A percentile compares a stretch with the other conserved stretches of the same genome.
Conservation (phyloP, 2,113 vertebrate genomes). For the Brachypteracias leptosomus region DNA sequence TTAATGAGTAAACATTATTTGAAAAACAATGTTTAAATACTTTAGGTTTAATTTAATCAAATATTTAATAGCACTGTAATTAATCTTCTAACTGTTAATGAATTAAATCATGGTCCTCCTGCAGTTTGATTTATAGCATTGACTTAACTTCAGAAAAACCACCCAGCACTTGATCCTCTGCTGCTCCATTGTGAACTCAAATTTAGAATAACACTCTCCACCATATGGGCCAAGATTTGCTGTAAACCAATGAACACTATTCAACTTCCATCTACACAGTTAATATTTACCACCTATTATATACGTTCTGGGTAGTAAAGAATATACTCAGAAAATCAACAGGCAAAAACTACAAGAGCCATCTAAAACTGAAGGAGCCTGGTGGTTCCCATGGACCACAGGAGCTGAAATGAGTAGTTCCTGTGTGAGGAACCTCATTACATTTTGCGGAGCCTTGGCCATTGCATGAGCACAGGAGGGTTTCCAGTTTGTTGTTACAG, state of each 20-base stretch:
- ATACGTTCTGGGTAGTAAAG: not conserved
- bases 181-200: not conserved
- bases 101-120: constrained; percentile 50
- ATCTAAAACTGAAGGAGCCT: not conserved
- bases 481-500: not conserved
- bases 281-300: not conserved
- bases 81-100: constrained; percentile 68
- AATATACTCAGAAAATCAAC: not conserved
- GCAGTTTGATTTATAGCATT: constrained; percentile 44
- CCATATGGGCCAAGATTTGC: too few relatives aligned
- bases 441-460: not conserved
- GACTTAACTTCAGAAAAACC: constrained; percentile 4
- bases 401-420: accelerated
- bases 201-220: not conserved
- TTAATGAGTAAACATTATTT: constrained; percentile 67
- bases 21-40: constrained; percentile 73
- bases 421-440: not conserved
- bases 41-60: constrained; percentile 69
- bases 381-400: not conserved
- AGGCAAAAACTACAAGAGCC: not conserved
- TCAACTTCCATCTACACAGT: not conserved
- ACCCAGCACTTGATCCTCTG: not conserved
- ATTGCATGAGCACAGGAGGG: not conserved
- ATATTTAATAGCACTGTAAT: constrained; percentile 71
- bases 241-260: not conserved